These are phyloP conservation scores for Phyllostomus hastatus DNA, from an alignment of 2,113 vertebrate genomes.

Conservation along the genomic window DNA sequence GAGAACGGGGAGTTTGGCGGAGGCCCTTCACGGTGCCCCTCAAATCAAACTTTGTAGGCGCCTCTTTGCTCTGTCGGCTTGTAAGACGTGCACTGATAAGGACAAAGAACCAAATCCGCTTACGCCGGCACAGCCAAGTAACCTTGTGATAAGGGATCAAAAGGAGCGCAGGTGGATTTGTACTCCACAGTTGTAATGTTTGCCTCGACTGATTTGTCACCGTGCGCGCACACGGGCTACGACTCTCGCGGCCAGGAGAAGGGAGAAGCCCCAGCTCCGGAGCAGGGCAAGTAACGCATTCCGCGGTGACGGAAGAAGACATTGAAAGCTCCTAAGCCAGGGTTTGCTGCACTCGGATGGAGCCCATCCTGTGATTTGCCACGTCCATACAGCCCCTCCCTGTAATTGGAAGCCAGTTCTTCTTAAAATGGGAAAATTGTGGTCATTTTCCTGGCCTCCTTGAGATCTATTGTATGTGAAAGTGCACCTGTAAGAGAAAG, in stretches of 20 bases:
- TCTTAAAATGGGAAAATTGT: slow-evolving; percentile 43
- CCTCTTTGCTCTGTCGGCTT: slow-evolving; percentile 21
- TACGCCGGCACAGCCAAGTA: slow-evolving; percentile 49
- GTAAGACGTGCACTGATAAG: slow-evolving; percentile 43
- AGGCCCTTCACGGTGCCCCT: not conserved
- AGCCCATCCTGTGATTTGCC: slow-evolving; percentile 40
- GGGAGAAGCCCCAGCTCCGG: slow-evolving; percentile 41
- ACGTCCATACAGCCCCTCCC: not conserved
- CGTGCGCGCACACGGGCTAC: slow-evolving; percentile 46
- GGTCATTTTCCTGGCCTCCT: not conserved
- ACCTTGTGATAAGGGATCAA: slow-evolving; percentile 61
- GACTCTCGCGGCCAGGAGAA: slow-evolving; percentile 47
- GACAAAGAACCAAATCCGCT: slow-evolving; percentile 63
- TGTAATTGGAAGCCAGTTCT: not conserved
- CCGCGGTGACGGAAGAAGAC: slow-evolving; percentile 23
- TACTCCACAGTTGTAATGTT: slow-evolving; percentile 43
- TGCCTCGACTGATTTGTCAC: slow-evolving; percentile 63
- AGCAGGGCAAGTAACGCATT: slow-evolving; percentile 36
- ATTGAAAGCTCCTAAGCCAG: slow-evolving; percentile 37
- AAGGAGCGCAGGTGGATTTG: slow-evolving; percentile 48
- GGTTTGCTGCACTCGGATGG: not conserved
- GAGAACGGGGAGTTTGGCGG: not conserved
- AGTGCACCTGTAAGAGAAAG: slow-evolving; percentile 26
- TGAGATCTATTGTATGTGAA: not conserved
- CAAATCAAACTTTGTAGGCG: slow-evolving; percentile 18